A percentile compares a stretch with the other conserved stretches of the same genome.
Evolutionary conservation across 2,797 vertebrate genomes (phyloP).

Genomic region (Sebastes nivosus): DNA sequence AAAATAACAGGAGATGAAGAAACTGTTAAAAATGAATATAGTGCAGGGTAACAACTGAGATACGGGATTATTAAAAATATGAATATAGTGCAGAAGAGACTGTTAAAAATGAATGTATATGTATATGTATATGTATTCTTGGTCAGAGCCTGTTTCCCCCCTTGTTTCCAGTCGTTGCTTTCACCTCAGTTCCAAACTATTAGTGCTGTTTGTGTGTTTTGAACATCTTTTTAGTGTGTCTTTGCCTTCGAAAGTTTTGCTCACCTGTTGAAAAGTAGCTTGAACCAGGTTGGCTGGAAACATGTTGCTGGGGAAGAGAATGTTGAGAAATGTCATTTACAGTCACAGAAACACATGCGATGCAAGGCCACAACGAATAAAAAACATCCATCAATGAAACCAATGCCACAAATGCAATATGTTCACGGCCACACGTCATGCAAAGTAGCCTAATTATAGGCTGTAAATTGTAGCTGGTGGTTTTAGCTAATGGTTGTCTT

Average conservation of each 20-base stretch:
- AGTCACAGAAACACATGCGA: background rate
- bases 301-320: constrained; percentile 90
- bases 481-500: too few relatives aligned
- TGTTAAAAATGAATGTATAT: too few relatives aligned
- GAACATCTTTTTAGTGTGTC: background rate
- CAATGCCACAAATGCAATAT: background rate
- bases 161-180: background rate
- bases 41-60: too few relatives aligned
- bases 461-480: background rate
- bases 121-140: too few relatives aligned
- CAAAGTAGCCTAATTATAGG: background rate
- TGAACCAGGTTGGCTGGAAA: constrained; percentile 98
- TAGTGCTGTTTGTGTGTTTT: background rate
- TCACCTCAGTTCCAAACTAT: background rate
- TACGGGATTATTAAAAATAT: too few relatives aligned
- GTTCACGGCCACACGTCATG: background rate
- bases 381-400: background rate
- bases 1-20: too few relatives aligned
- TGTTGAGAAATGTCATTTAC: background rate
- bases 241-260: constrained; percentile 7
- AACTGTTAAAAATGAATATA: too few relatives aligned
- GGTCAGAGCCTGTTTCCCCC: too few relatives aligned
- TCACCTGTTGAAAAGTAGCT: constrained; percentile 98
- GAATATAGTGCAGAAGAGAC: too few relatives aligned
- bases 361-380: background rate